Base-by-base conservation (phyloP, 2,888 invertebrate species). In the Ectropis crepuscularia region DNA sequence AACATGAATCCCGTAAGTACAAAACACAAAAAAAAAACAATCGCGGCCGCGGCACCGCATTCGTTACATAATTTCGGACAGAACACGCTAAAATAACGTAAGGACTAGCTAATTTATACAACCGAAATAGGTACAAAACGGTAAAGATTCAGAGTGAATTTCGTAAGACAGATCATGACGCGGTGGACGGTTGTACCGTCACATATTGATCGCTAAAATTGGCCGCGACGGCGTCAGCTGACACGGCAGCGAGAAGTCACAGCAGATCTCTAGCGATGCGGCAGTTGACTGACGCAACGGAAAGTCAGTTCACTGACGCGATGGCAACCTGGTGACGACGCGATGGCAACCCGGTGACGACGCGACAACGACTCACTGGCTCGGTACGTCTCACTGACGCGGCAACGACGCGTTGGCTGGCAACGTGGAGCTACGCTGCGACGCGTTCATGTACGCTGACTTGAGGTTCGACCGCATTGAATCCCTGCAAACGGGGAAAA, bases 401-500 rank as follows among this genome's bases (percentile, higher is more conserved):
- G 94, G 95, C 86, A 96, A 93, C 75, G 96, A 96, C 77, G 96
- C 95, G 93, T 96, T 96, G 82, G 96, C 96, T 81, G 97, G 97
- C 87, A 97, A 94, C 77, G 97, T 97, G 72, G 97, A 97, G 83
- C 97, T 97, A 90, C 97, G 95, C 93, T 97, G 97, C 67, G 91
- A 89, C 74, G 94, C 94, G 85, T 95, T 95, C 90, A 95, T 93
- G 85, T 95, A 96, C 79, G 95, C 95, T 73, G 95, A 94, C 92
- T 96, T 96, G 85, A 96, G 87, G 81, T 95, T 95, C 75, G 96
- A 96, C 78, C 96, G 95, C 83, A 96, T 96, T 43, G 96, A 96
- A 85, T 96, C 96, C 90, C 96, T 96, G 93, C 46, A 92, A 68
- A 57, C 39, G 50, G 36, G 6, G 37, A 39, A 50, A 39, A 7